Conservation (phyloP, 2,888 invertebrate species). For the Eupithecia subumbrata region DNA sequence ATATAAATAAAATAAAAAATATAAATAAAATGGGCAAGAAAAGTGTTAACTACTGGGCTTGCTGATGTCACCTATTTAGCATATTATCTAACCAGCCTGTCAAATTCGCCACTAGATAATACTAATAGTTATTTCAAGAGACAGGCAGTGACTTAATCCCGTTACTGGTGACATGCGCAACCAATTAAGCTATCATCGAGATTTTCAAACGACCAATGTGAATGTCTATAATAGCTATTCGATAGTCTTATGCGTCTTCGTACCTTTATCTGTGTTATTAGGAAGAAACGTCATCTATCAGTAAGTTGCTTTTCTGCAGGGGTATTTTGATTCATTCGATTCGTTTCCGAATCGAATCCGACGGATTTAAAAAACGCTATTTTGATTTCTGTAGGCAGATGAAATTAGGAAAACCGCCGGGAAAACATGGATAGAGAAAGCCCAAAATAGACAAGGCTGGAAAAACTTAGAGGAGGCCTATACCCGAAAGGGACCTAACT, state of each 20-base stretch:
- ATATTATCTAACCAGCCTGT: constrained; percentile 21
- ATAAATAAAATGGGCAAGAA: too few relatives aligned
- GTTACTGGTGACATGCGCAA: constrained; percentile 29
- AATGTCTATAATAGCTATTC: constrained; percentile 13
- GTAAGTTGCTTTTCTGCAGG: background rate
- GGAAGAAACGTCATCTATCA: background rate
- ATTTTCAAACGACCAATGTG: constrained; percentile 6
- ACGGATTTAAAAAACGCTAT: too few relatives aligned
- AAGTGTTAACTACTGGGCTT: background rate
- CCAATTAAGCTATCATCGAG: constrained; percentile 28
- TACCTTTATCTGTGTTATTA: background rate
- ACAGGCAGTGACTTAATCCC: constrained; percentile 22
- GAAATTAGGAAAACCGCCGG: too few relatives aligned
- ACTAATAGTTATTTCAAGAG: constrained; percentile 17
- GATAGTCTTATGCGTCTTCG: background rate
- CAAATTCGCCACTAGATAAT: constrained; percentile 11
- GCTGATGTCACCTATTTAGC: constrained; percentile 26
- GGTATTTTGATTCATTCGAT: too few relatives aligned
- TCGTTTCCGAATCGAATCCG: too few relatives aligned
- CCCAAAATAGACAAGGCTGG: too few relatives aligned
- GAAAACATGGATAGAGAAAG: too few relatives aligned
- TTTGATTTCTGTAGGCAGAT: too few relatives aligned
- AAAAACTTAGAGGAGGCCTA: too few relatives aligned
- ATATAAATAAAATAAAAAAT: too few relatives aligned
- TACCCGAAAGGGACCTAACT: too few relatives aligned